phyloP scores from a whole-genome alignment of 2,113 vertebrate species.

The Picathartes gymnocephalus region DNA sequence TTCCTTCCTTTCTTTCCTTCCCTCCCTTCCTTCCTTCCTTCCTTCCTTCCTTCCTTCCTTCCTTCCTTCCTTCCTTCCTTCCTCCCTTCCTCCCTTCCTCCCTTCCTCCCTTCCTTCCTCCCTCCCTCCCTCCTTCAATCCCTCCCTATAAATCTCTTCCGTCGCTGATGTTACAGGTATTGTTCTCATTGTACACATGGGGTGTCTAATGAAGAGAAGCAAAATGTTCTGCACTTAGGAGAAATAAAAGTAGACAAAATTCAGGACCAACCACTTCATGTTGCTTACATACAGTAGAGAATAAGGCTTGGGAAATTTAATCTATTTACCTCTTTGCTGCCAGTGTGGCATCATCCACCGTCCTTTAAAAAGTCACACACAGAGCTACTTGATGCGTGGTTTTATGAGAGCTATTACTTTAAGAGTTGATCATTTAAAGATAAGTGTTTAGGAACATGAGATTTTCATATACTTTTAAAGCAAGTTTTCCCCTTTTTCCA shows the following conservation, averaged over 20 bases:
- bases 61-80: not conserved
- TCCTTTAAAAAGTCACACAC: not conserved
- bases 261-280: not conserved
- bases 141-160: not conserved
- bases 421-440: not conserved
- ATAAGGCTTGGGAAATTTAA: not conserved
- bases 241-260: not conserved
- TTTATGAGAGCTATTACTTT: not conserved
- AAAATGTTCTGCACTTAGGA: not conserved
- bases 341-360: not conserved
- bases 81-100: not conserved
- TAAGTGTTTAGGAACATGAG: not conserved
- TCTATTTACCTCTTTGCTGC: not conserved
- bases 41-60: not conserved
- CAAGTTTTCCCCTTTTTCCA: not conserved
- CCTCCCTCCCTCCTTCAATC: fast-evolving
- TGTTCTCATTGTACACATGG: not conserved
- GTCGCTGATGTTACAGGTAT: not conserved
- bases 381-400: not conserved
- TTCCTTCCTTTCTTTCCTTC: not conserved
- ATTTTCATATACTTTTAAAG: not conserved
- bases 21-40: not conserved
- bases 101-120: not conserved
- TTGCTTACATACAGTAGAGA: not conserved
- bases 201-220: not conserved